Percentiles rank a stretch among this genome's conserved stretches.
Conservation (phyloP, 2,888 invertebrate genomes). For the Clivina fossor region DNA sequence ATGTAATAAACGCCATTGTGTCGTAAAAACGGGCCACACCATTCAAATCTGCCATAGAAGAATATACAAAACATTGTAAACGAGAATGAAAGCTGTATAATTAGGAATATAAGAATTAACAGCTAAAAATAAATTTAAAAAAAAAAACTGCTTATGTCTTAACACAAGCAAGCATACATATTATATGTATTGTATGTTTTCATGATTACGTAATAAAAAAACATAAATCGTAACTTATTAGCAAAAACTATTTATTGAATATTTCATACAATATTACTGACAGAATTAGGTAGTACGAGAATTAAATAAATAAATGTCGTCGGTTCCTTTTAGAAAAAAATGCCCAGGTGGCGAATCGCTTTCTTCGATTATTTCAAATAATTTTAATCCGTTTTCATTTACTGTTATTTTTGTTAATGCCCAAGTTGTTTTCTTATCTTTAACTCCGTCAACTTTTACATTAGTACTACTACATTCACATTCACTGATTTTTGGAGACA, state of each 20-base stretch:
- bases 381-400: too few species aligned
- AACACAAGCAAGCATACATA: constrained; percentile 35
- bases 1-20: constrained; percentile 15
- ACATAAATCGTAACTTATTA: constrained; percentile 25
- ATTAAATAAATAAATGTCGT: too few species aligned
- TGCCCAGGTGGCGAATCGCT: too few species aligned
- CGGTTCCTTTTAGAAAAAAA: too few species aligned
- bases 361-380: too few species aligned
- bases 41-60: constrained; percentile 29
- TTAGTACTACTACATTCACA: too few species aligned
- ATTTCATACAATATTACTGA: too few species aligned
- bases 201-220: constrained; percentile 35
- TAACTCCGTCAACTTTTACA: too few species aligned
- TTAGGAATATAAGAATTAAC: constrained; percentile 22
- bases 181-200: constrained; percentile 36
- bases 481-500: too few species aligned
- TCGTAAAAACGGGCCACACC: constrained; percentile 24
- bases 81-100: constrained; percentile 28
- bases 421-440: too few species aligned
- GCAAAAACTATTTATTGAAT: constrained; percentile 1
- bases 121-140: constrained; percentile 21
- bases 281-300: too few species aligned
- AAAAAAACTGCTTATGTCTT: constrained; percentile 31
- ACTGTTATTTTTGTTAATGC: too few species aligned
- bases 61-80: constrained; percentile 24